Conservation (phyloP, 1,140 invertebrate species). For the Sminthurides bifidus region DNA sequence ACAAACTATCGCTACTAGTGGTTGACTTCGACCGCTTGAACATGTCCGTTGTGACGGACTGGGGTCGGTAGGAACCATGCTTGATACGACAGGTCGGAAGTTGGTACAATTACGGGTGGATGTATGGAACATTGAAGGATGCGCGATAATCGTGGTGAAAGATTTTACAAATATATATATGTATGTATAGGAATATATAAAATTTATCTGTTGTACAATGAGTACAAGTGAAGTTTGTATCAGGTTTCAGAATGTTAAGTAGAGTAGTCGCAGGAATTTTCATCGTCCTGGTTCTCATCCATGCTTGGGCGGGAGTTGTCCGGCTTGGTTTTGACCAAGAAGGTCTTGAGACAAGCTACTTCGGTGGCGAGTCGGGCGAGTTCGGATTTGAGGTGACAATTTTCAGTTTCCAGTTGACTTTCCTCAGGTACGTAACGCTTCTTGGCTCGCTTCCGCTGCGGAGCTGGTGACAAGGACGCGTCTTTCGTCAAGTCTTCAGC, state of each 20-base stretch:
- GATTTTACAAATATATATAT: too few species aligned
- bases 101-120: too few species aligned
- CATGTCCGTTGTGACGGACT: too few species aligned
- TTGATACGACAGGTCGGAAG: too few species aligned
- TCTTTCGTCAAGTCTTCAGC: slow-evolving; percentile 39
- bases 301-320: background rate
- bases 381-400: slow-evolving; percentile 63
- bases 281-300: slow-evolving; percentile 11
- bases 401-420: slow-evolving; percentile 47
- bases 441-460: slow-evolving; percentile 33
- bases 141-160: too few species aligned
- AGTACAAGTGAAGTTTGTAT: too few species aligned
- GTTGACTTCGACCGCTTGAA: too few species aligned
- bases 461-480: slow-evolving; percentile 32
- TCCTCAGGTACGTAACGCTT: slow-evolving; percentile 41
- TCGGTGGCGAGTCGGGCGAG: slow-evolving; percentile 77
- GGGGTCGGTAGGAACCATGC: too few species aligned
- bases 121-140: too few species aligned
- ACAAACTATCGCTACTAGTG: too few species aligned
- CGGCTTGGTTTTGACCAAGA: slow-evolving; percentile 27
- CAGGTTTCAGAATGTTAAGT: background rate
- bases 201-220: too few species aligned
- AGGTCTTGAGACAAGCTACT: slow-evolving; percentile 31
- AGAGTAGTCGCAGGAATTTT: slow-evolving; percentile 29
- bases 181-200: too few species aligned